Conservation (phyloP, 2,888 invertebrate genomes). For the Dorcus parallelipipedus region DNA sequence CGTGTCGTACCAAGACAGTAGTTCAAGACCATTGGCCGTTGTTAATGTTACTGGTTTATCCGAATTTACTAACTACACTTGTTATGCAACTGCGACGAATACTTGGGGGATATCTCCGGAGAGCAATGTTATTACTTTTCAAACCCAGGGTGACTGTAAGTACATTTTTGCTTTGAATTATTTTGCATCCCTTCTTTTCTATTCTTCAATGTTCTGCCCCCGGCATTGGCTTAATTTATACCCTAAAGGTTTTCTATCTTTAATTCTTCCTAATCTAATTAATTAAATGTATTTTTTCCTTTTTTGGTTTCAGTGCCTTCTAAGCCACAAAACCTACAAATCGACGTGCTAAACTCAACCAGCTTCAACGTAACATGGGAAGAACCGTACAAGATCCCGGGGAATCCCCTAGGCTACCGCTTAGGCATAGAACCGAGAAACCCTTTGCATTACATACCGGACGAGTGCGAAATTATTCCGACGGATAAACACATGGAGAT, state of each 20-base stretch:
- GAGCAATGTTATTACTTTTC: conserved; percentile 9
- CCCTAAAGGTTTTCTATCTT: background rate
- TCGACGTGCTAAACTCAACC: conserved; percentile 2
- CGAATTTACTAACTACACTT: conserved; percentile 20
- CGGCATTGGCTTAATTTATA: background rate
- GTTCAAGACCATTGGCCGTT: background rate
- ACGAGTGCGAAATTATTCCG: conserved; percentile 6
- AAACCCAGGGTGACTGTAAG: conserved; percentile 20
- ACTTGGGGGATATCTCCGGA: conserved; percentile 12
- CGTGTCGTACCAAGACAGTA: conserved; percentile 3
- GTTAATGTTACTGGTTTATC: conserved; percentile 10
- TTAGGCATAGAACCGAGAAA: conserved; percentile 13
- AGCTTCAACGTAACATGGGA: conserved; percentile 26
- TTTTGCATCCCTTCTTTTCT: background rate
- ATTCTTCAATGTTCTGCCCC: background rate
- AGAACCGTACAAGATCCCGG: conserved; percentile 23
- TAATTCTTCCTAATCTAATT: background rate
- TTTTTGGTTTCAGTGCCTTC: conserved; percentile 23
- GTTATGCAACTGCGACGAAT: conserved; percentile 10
- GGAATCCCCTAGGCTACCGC: conserved; percentile 19
- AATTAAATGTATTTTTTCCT: background rate
- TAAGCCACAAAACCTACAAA: conserved; percentile 17
- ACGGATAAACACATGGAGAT: background rate
- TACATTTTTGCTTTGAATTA: background rate
- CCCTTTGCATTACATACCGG: conserved; percentile 18